Evolutionary conservation across 2,888 invertebrate species (phyloP), one percentile per base, ranked within the genome.

Genomic region (Acleris cristana): DNA sequence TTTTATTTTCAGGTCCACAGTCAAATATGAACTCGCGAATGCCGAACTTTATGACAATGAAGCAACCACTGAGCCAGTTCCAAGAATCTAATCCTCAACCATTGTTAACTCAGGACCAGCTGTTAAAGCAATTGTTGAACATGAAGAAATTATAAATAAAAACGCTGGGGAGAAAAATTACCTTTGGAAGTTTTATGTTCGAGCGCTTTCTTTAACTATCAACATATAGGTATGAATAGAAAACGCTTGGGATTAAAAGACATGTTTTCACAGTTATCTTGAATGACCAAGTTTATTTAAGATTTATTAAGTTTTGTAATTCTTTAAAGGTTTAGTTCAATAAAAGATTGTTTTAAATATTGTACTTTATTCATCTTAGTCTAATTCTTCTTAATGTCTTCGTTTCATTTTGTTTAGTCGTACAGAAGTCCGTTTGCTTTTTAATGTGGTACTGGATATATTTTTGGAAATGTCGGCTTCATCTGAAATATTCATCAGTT

Each of bases 331-430:
- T 40, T 40, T 40, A 40, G 14, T 40, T 40, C 14, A 56, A 56
- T 56, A 56, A 56, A 56, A 56, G 21, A 23, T 44, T 44, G 21
- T n/a, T 44, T 44, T 16, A 40, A 40, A 40, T 40, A 40, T 56
- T 56, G 21, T 56, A 56, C 16, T 56, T 44, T 56, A 21, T 44
- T 56, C 4, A 14, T 44, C 16, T 2, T 21, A 23, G 16, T 23
- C 3, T 12, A 8, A 44, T 8, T n/a, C 3, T 6, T 56, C 40
- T 40, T 44, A 56, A 23, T 56, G 44, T 21, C 40, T 56, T 21
- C 16, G 56, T 44, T 56, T 56, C 21, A 44, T 44, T 56, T 56
- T 44, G 8, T 56, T 56, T 23, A 44, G 16, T 23, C 16, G 40
- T 6, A 44, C 23, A 16, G 14, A 12, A 7, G 10, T 19, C 18